Base-by-base conservation (phyloP, 2,888 invertebrate species). In the Habroteleia sp. region DNA sequence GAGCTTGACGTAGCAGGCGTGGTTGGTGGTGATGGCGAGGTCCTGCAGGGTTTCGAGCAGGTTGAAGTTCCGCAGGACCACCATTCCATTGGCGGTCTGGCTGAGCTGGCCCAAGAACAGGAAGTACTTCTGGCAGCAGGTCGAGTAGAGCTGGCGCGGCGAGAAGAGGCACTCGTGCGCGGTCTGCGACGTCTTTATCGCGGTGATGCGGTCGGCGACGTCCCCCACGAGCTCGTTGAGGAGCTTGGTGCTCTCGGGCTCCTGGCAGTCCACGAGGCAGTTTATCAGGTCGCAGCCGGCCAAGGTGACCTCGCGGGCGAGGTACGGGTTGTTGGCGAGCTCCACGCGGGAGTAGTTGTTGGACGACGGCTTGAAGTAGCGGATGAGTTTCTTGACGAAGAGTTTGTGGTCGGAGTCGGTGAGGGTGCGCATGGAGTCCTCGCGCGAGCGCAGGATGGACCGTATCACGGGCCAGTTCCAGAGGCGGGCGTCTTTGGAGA, bases 391-490 rank as follows among this genome's bases (percentile, higher is more conserved):
- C 80, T 93, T 93, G 1, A 95, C 88, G 84, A 95, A 95, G 71
- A 91, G 89, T 65, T 90, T 91, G 82, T 93, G 91, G 77, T 92
- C 91, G 0, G 91, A 91, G 82, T 95, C 94, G 76, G 93, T 93
- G 10, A 94, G 84, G 79, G 91, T 91, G 66, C 90, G 90, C 66
- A 93, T 88, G 5, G 90, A 89, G 60, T 91, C 90, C 29, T 89
- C 89, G 10, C 89, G 84, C 83, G 91, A 89, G 83, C 91, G 85
- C 65, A 89, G 82, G 46, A 87, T 85, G 5, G 87, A 84, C 74
- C 94, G 91, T 74, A 98, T 94, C n/a, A 96, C 91, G 81, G 95
- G 94, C 97, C 97, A 98, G 86, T 97, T 94, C 98, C 98, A 98
- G 0, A 93, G 91, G 66, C 92, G 92, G 2, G 94, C 94, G 82